These are phyloP conservation scores for Magallana angulata DNA, from an alignment of 1,140 invertebrate species.

Conservation along the genomic window DNA sequence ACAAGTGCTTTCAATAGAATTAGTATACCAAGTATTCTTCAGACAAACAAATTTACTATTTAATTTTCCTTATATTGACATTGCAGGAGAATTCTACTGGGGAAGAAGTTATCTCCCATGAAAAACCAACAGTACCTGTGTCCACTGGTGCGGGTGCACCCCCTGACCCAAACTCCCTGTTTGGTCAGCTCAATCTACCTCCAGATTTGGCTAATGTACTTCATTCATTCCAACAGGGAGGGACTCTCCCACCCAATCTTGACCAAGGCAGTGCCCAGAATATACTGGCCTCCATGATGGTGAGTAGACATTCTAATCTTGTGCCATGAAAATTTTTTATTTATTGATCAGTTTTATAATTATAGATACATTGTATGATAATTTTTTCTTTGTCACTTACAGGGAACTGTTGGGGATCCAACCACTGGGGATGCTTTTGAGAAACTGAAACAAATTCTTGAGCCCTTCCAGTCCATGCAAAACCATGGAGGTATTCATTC, in stretches of 20 bases:
- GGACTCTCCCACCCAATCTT: conserved; percentile 42
- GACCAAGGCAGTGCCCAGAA: conserved; percentile 67
- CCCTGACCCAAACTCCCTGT: neutral
- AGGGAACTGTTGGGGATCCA: conserved; percentile 48
- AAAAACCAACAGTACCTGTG: conserved; percentile 35
- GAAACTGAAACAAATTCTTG: conserved; percentile 37
- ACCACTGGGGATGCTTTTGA: conserved; percentile 45
- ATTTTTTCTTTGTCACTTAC: neutral
- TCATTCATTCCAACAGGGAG: conserved; percentile 64
- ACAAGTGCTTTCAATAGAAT: neutral
- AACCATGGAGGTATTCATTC: conserved; percentile 7
- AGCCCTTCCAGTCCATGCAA: conserved; percentile 29
- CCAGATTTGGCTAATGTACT: conserved; percentile 70
- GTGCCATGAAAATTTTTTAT: neutral
- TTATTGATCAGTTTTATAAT: neutral
- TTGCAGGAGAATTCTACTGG: conserved; percentile 64
- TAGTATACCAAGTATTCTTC: neutral
- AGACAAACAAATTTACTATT: neutral
- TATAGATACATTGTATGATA: neutral
- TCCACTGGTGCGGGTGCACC: neutral
- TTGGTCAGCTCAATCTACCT: conserved; percentile 60
- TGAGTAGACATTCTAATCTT: conserved; percentile 48
- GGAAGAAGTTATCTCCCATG: conserved; percentile 66
- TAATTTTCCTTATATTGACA: conserved; percentile 46
- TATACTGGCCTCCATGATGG: conserved; percentile 68